These are phyloP conservation scores for Drosophila melanogaster DNA, from an alignment of 1,140 invertebrate genomes.

Conservation along the genomic window DNA sequence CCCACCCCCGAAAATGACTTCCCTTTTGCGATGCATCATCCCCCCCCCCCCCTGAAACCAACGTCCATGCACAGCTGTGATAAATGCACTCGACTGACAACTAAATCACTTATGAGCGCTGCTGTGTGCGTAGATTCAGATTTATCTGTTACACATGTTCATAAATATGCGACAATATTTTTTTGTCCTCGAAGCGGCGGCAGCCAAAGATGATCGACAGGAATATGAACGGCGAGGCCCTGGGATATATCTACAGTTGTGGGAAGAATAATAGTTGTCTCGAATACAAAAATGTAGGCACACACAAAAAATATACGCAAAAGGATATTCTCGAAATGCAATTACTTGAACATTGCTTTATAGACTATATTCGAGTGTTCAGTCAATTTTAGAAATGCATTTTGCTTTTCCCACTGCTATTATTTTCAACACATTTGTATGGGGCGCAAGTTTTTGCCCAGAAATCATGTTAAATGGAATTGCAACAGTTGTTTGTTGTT, in stretches of 20 bases:
- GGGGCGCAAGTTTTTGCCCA: conserved; percentile 34
- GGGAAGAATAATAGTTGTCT: neutral
- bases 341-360: neutral
- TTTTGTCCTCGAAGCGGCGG: conserved; percentile 47
- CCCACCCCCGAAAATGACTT: neutral
- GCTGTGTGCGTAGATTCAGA: conserved; percentile 58
- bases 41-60: conserved; percentile 14
- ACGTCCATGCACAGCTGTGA: conserved; percentile 56
- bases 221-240: conserved; percentile 12
- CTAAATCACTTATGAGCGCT: conserved; percentile 71
- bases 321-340: neutral
- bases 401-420: neutral
- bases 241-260: conserved; percentile 2
- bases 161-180: conserved; percentile 83
- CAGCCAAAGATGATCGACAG: conserved; percentile 50
- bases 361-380: no score
- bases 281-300: no score
- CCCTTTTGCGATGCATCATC: neutral
- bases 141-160: conserved; percentile 82
- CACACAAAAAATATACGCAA: neutral
- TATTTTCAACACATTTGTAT: neutral
- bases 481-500: conserved; percentile 82
- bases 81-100: conserved; percentile 80
- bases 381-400: neutral
- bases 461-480: conserved; percentile 79